A percentile compares a stretch with the other conserved stretches of the same genome.
These are phyloP conservation scores for Helicorthomorpha holstii DNA, from an alignment of 1,140 invertebrate species.

Conservation along the genomic window DNA sequence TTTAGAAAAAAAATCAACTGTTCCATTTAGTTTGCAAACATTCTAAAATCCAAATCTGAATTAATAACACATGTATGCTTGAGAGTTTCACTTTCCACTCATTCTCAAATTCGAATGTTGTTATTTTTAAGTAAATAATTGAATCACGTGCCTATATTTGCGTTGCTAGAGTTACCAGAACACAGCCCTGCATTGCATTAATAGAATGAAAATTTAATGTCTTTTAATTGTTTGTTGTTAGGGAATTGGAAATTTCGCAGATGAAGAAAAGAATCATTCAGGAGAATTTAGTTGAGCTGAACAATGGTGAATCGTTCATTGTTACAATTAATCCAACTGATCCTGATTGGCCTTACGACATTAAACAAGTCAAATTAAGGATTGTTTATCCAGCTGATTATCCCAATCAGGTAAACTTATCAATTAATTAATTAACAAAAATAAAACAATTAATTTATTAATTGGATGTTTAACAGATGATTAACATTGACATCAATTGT, in stretches of 20 bases:
- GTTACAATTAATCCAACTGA: background rate
- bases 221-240: background rate
- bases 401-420: background rate
- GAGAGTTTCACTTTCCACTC: no score
- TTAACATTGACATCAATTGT: background rate
- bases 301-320: background rate
- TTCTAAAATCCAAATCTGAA: no score
- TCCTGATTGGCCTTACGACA: background rate
- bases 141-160: background rate
- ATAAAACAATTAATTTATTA: background rate
- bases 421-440: background rate
- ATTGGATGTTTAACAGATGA: background rate
- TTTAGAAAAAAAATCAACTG: no score
- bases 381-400: background rate
- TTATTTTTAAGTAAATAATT: background rate
- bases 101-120: no score
- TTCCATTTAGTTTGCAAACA: no score
- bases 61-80: no score
- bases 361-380: background rate
- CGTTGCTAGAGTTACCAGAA: background rate
- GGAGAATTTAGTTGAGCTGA: background rate
- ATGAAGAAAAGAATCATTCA: background rate
- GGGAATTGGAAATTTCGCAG: background rate
- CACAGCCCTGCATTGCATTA: background rate
- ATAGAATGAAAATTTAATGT: background rate